phyloP scores from a whole-genome alignment of 2,888 invertebrate genomes.

The Drosophila leonis region DNA sequence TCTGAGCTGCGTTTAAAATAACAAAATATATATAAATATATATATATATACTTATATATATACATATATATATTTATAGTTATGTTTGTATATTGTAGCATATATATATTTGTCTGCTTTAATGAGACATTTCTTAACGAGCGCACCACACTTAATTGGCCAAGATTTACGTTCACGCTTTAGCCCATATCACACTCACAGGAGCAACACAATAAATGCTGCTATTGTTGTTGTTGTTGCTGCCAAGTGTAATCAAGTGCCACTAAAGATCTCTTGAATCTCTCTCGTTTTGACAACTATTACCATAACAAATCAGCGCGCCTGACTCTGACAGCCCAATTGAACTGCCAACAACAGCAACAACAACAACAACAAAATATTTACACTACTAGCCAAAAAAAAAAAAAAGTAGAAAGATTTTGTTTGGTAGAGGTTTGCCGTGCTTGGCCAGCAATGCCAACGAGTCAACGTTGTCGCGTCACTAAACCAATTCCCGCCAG shows the following conservation, averaged over 20 bases:
- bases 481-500: constrained; percentile 49
- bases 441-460: constrained; percentile 15
- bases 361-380: constrained; percentile 50
- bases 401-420: not conserved
- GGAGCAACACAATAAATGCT: constrained; percentile 22
- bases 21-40: constrained; percentile 8
- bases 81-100: not conserved
- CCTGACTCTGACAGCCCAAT: constrained; percentile 77
- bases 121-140: constrained; percentile 60
- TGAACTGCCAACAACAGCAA: constrained; percentile 54
- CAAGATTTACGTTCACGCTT: constrained; percentile 66
- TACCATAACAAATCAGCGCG: constrained; percentile 77
- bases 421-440: constrained; percentile 1
- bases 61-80: not conserved
- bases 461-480: constrained; percentile 44
- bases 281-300: constrained; percentile 73
- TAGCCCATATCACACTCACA: constrained; percentile 23
- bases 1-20: constrained; percentile 48
- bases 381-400: constrained; percentile 53
- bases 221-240: constrained; percentile 9
- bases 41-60: not conserved
- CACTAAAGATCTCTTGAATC: constrained; percentile 75
- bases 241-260: constrained; percentile 75
- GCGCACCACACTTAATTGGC: constrained; percentile 69
- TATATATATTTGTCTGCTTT: constrained; percentile 27